Evolutionary conservation across 2,888 invertebrate genomes (phyloP), one percentile per base, ranked within the genome.

Genomic region (Nipponacmea schrenckii): DNA sequence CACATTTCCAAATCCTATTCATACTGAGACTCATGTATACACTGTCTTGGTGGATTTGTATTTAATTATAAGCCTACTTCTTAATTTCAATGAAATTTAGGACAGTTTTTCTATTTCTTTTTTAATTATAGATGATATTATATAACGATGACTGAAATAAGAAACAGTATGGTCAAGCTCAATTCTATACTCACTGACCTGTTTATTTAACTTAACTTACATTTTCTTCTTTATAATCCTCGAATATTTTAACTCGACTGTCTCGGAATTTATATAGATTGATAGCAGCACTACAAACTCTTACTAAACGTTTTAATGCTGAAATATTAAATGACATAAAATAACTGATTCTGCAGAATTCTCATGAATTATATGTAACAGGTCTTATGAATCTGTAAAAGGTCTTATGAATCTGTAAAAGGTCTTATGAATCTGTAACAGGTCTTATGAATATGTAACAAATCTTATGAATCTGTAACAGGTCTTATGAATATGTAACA

Each of bases 281-380:
- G 15, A 83, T 79, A 17, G 81, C 73, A 20, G 79, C 82, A 79
- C 83, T 82, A 62, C 81, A 76, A 24, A 82, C 78, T 68, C 77
- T 80, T 17, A 76, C 67, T 10, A 82, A 71, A 65, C 80, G 77
- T n/a, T 71, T 69, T 17, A 77, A 65, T 56, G 67, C 82, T 83
- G 73, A 48, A 77, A 77, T 26, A 68, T 68, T 31, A 67, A 66
- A 68, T 62, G 62, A 31, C 66, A 39, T 15, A 63, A 27, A 68
- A 48, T 27, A 24, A 24, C 12, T 66, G 62, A 26, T n/a, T 63
- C 62, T 24, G 62, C 39, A 67, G 2, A n/a, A 4, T 14, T 26
- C 31, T 48, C 24, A 15, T 27, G 24, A n/a, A 45, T 5, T n/a
- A n/a, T 39, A 39, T 39, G 39, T 39, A 39, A 39, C 8, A 39